Conservation (phyloP, 1,140 invertebrate genomes). For the Aphelinus certus region DNA sequence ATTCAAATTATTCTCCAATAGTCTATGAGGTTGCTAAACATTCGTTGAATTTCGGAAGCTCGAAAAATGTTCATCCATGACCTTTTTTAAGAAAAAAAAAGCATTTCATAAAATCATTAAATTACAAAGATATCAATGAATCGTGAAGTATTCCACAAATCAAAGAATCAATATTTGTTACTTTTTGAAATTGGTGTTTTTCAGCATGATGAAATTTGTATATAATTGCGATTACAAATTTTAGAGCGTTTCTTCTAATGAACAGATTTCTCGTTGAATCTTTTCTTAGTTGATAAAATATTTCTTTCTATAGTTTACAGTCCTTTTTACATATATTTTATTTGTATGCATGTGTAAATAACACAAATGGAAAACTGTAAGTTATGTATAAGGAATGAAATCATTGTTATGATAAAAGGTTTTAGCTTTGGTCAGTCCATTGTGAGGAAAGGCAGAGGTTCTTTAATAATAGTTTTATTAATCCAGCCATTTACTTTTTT, state of each 20-base stretch:
- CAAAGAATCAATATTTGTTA: not conserved
- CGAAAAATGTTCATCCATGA: slow-evolving; percentile 31
- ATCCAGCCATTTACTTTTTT: slow-evolving; percentile 22
- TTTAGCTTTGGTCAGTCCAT: slow-evolving; percentile 16
- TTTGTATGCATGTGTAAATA: slow-evolving; percentile 37
- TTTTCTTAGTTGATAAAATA: slow-evolving; percentile 18
- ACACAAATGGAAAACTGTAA: slow-evolving; percentile 32
- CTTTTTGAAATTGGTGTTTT: slow-evolving; percentile 22
- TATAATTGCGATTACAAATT: slow-evolving; percentile 12
- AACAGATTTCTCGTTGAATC: slow-evolving; percentile 14
- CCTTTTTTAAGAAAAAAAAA: slow-evolving; percentile 25
- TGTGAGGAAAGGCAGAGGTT: slow-evolving; percentile 23
- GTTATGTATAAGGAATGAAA: slow-evolving; percentile 24
- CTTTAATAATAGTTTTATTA: slow-evolving; percentile 9
- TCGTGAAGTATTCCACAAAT: slow-evolving; percentile 25
- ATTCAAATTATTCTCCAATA: too few relatives aligned
- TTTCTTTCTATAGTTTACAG: slow-evolving; percentile 26
- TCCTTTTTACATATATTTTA: slow-evolving; percentile 35
- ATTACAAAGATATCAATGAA: slow-evolving; percentile 30
- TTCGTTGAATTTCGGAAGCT: not conserved
- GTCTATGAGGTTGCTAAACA: not conserved
- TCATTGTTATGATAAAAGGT: slow-evolving; percentile 17
- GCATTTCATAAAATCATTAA: slow-evolving; percentile 22
- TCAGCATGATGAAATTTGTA: slow-evolving; percentile 6
- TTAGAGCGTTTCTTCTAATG: slow-evolving; percentile 14